phyloP scores from a whole-genome alignment of 2,113 vertebrate species.

The Merops nubicus region DNA sequence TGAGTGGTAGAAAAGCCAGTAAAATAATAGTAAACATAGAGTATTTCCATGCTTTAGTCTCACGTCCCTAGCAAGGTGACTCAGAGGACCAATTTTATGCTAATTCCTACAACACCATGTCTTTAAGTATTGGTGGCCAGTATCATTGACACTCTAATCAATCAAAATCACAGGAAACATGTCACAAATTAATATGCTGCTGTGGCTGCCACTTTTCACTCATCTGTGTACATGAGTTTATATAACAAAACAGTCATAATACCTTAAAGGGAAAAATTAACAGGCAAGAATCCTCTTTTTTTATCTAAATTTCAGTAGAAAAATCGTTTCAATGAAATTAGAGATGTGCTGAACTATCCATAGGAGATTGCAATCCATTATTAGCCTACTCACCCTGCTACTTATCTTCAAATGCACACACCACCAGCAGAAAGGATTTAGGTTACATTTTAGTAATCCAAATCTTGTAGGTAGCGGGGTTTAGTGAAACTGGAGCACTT shows the following conservation, averaged over 20 bases:
- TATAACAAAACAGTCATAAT: neutral
- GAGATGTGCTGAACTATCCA: constrained; percentile 34
- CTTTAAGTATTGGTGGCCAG: neutral
- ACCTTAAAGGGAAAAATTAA: neutral
- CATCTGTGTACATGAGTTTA: neutral
- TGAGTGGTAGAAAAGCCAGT: neutral
- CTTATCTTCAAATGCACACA: constrained; percentile 67
- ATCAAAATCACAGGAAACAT: neutral
- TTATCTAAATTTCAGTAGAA: constrained; percentile 45
- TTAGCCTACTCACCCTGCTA: constrained; percentile 54
- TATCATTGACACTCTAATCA: neutral
- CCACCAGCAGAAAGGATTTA: constrained; percentile 58
- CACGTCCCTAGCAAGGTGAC: neutral
- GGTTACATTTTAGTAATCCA: constrained; percentile 67
- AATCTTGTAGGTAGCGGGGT: constrained; percentile 58
- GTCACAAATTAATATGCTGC: neutral
- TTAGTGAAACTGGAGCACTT: constrained; percentile 63
- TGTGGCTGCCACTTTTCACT: neutral
- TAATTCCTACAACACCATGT: neutral
- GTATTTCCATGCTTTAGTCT: neutral
- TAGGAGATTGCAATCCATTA: constrained; percentile 46
- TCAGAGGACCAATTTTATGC: neutral
- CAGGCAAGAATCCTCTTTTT: neutral
- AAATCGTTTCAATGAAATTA: constrained; percentile 45
- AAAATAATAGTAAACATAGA: neutral